phyloP scores from a whole-genome alignment of 2,888 invertebrate species.

The Trissoscelio sp. region DNA sequence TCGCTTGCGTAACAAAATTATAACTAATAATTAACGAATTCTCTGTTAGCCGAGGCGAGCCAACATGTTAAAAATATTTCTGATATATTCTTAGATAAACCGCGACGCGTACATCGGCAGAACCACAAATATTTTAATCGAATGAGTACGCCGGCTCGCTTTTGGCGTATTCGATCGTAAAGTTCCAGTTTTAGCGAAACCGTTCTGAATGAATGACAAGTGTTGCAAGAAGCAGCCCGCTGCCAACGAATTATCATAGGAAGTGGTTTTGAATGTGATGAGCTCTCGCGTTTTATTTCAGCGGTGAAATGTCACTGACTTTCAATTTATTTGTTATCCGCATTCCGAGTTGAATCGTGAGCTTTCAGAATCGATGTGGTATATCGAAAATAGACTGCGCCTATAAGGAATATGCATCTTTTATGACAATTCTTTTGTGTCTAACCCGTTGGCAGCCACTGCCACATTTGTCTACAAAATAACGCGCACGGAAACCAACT shows the following conservation, averaged over 20 bases:
- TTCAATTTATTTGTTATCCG: constrained; percentile 48
- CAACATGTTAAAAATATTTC: constrained; percentile 37
- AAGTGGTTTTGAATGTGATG: constrained; percentile 22
- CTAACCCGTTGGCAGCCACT: too few species aligned
- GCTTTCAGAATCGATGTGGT: not conserved
- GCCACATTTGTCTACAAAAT: too few species aligned
- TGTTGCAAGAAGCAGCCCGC: constrained; percentile 30
- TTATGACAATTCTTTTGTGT: too few species aligned
- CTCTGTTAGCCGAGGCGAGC: not conserved
- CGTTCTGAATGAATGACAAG: constrained; percentile 55
- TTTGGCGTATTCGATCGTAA: constrained; percentile 49
- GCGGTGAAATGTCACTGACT: constrained; percentile 35
- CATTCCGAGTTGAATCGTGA: constrained; percentile 29
- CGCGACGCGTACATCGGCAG: not conserved
- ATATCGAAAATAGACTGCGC: too few species aligned
- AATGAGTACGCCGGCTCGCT: not conserved
- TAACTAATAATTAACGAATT: constrained; percentile 22
- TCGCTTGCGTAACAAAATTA: constrained; percentile 15
- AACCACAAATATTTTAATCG: constrained; percentile 30
- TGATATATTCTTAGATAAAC: constrained; percentile 24
- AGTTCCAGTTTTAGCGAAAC: constrained; percentile 54
- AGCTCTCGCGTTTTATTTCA: constrained; percentile 32
- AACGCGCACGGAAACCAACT: not conserved
- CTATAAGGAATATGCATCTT: not conserved
- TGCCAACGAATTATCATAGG: constrained; percentile 59